Evolutionary conservation across 2,888 invertebrate species (phyloP).

Genomic region (Magallana nippona): DNA sequence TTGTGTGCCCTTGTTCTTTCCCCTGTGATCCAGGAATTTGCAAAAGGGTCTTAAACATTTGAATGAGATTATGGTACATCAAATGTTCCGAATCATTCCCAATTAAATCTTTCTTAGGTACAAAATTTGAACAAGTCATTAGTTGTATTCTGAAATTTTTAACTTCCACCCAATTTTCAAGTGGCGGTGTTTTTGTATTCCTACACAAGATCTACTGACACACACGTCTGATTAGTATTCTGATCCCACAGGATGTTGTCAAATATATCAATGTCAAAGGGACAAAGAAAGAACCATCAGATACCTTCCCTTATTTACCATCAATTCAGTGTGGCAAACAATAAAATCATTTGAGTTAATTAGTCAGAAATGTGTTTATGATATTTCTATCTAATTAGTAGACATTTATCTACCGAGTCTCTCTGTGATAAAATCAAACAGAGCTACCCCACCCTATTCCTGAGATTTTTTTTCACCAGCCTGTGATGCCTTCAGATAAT

Average conservation of each 20-base stretch:
- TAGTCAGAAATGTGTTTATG: conserved; percentile 12
- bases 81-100: not conserved
- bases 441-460: conserved; percentile 14
- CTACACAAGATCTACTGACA: not conserved
- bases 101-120: not conserved
- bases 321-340: not conserved
- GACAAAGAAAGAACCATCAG: not conserved
- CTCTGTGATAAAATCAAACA: conserved; percentile 2
- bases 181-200: not conserved
- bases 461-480: conserved; percentile 3
- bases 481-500: conserved; percentile 10
- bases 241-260: not conserved
- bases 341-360: not conserved
- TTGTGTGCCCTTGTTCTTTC: not conserved
- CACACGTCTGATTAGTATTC: not conserved
- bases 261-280: conserved; percentile 12
- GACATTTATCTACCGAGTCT: not conserved
- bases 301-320: not conserved
- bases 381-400: conserved; percentile 3
- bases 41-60: not conserved
- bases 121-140: conserved; percentile 4
- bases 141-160: not conserved
- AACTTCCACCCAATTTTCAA: not conserved
- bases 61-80: not conserved
- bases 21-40: not conserved